Base-by-base conservation (phyloP, 2,797 vertebrate species). In the Sebastes taczanowskii region DNA sequence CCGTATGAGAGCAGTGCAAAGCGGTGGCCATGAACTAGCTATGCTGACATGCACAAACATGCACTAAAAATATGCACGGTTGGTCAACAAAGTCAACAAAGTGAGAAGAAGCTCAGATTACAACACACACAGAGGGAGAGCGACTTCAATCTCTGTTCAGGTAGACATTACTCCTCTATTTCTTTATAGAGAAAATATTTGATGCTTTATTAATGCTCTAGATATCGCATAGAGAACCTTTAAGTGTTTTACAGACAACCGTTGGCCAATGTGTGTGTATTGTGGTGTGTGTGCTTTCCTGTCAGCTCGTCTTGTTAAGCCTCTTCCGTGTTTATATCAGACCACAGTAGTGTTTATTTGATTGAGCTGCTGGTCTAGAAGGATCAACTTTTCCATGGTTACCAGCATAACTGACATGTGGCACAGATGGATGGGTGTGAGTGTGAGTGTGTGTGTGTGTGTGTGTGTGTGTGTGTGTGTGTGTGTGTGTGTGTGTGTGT, bases 351-450 rank as follows among this genome's bases (percentile, higher is more conserved):
- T 58, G 75, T 85, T 66, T 60, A 71, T 78, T 77, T 75, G 70
- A 80, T 68, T 76, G 35, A 81, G 60, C 74, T 35, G 32, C 65
- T 77, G 76, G 81, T 64, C 63, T 55, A 53, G 20, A 70, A 62
- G 60, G 60, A 73, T 85, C 22, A 69, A 25, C 78, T 64, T 82
- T 75, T 85, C 46, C 75, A 67, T 84, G 76, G 77, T 75, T 73
- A 86, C 81, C 74, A 82, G 59, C 77, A 67, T 81, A 80, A 78
- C 69, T 72, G 68, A 81, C 62, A 60, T 62, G 71, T 61, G 32
- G 63, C 65, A 61, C 70, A 82, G 63, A 77, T 83, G 70, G 77
- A 77, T 11, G 35, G 22, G 66, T 68, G 55, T 76, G 52, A 71
- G 59, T 74, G 59, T 32, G 29, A 11, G 29, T 61, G 60, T 20